A percentile compares a stretch with the other conserved stretches of the same genome.
Evolutionary conservation across 1,140 invertebrate species (phyloP).

Genomic region (Ceratoteleas bidentatus): DNA sequence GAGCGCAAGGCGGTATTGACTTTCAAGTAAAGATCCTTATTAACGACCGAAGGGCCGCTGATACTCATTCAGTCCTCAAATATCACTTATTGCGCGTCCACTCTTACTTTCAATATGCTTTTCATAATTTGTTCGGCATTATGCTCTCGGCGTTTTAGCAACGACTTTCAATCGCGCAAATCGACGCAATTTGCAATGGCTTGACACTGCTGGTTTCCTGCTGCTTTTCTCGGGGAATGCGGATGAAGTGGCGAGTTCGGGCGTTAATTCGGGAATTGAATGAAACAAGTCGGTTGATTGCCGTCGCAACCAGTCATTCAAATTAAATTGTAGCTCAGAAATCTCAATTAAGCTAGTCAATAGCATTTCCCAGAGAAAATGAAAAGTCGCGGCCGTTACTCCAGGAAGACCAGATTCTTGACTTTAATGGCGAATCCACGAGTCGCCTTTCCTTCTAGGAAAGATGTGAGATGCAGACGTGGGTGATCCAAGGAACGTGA

Average conservation of each 20-base stretch:
- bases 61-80: conserved; percentile 34
- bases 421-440: conserved; percentile 43
- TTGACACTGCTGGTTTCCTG: too few species aligned
- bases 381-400: conserved; percentile 42
- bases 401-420: conserved; percentile 43
- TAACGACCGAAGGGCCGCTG: conserved; percentile 27
- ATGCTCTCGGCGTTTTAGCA: too few species aligned
- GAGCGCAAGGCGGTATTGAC: conserved; percentile 29
- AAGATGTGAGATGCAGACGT: conserved; percentile 39
- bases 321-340: too few species aligned
- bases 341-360: too few species aligned
- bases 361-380: conserved; percentile 10
- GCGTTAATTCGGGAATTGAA: too few species aligned
- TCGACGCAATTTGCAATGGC: too few species aligned
- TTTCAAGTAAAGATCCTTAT: conserved; percentile 48
- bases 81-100: conserved; percentile 19
- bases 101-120: conserved; percentile 34
- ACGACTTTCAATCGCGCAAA: too few species aligned
- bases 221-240: too few species aligned
- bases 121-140: conserved; percentile 46
- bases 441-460: conserved; percentile 37
- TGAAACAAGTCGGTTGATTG: too few species aligned
- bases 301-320: too few species aligned
- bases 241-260: too few species aligned
- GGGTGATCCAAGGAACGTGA: conserved; percentile 53